Conservation (phyloP, 2,888 invertebrate genomes). For the Frankliniella intonsa region DNA sequence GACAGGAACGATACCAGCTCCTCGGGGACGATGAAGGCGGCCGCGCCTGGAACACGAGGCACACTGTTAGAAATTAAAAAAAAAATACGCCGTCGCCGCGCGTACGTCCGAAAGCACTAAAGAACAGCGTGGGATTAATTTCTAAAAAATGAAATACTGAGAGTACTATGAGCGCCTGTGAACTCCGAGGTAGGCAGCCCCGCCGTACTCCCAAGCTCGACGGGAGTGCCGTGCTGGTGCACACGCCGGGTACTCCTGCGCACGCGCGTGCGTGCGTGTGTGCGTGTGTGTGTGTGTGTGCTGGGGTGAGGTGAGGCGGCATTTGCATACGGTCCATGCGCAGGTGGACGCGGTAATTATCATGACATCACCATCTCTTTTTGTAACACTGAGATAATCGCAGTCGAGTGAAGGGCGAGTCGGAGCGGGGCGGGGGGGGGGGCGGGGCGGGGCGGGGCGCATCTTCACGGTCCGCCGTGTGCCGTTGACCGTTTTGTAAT, state of each 20-base stretch:
- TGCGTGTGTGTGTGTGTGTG: background rate
- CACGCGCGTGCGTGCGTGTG: background rate
- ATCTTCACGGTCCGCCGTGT: background rate
- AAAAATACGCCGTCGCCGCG: background rate
- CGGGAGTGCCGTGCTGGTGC: too few relatives aligned
- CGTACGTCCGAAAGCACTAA: background rate
- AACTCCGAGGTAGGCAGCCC: background rate
- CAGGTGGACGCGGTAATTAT: background rate
- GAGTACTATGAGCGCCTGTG: background rate
- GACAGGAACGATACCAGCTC: constrained; percentile 74
- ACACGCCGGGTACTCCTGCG: background rate
- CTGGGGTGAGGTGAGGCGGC: background rate
- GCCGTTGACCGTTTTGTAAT: background rate
- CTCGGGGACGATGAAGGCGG: constrained; percentile 66
- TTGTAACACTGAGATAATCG: background rate
- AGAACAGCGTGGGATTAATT: background rate
- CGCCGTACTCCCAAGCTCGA: too few relatives aligned
- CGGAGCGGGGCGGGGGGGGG: background rate
- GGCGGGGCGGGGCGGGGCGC: background rate
- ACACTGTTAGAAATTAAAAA: background rate
- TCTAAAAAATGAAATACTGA: background rate
- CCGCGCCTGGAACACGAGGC: background rate
- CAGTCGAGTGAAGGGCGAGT: background rate
- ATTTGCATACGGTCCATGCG: background rate
- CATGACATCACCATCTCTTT: background rate